A percentile compares a stretch with the other conserved stretches of the same genome.
Conservation (phyloP, 2,888 invertebrate genomes). For the Agrotis puta region DNA sequence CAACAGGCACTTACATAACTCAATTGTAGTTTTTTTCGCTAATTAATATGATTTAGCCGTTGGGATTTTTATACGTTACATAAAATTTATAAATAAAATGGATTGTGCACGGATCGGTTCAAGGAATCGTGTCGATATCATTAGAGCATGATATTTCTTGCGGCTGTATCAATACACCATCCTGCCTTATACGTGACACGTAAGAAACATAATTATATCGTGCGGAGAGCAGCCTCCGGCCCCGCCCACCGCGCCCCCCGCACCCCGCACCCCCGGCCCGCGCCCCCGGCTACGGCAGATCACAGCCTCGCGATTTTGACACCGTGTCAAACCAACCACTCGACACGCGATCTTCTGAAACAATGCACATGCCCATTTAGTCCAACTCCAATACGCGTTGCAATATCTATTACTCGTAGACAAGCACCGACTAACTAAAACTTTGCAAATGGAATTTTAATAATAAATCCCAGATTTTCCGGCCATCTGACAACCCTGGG, state of each 20-base stretch:
- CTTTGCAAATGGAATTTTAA: too few relatives aligned
- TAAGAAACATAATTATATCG: conserved; percentile 59
- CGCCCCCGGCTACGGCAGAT: neutral
- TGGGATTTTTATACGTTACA: conserved; percentile 29
- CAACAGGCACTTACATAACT: neutral
- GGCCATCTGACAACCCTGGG: too few relatives aligned
- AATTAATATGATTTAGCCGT: conserved; percentile 20
- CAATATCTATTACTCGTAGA: neutral
- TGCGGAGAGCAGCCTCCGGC: conserved; percentile 50
- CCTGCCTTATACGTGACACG: conserved; percentile 48
- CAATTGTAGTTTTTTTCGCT: neutral
- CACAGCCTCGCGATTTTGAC: neutral
- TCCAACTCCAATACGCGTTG: neutral
- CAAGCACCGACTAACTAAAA: neutral
- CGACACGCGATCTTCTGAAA: neutral
- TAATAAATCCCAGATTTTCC: too few relatives aligned
- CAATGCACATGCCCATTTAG: neutral
- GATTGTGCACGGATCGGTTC: conserved; percentile 31
- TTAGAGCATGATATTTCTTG: conserved; percentile 60
- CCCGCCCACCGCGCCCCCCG: conserved; percentile 35
- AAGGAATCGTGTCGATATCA: conserved; percentile 61
- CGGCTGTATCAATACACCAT: conserved; percentile 58
- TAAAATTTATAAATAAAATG: conserved; percentile 51
- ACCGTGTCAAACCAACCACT: neutral
- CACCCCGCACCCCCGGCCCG: neutral